Evolutionary conservation across 2,113 vertebrate species (phyloP).

Genomic region (Corythornis cristatus): DNA sequence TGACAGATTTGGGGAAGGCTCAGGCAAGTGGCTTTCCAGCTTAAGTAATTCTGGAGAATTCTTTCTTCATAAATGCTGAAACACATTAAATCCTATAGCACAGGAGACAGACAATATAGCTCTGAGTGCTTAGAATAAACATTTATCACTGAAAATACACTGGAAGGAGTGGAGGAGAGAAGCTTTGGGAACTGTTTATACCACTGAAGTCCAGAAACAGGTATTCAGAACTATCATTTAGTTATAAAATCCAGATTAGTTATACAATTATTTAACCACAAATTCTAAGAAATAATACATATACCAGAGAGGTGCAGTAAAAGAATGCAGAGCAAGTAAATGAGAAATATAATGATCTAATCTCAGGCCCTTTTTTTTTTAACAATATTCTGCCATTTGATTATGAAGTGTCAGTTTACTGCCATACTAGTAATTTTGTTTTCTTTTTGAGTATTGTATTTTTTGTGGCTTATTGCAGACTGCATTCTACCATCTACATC

Average conservation of each 20-base stretch:
- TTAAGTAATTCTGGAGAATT: not conserved
- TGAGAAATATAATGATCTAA: not conserved
- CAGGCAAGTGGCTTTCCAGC: not conserved
- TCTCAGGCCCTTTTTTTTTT: rapidly evolving
- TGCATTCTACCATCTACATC: not conserved
- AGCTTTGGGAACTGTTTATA: not conserved
- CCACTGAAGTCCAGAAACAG: not conserved
- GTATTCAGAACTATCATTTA: not conserved
- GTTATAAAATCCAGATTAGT: not conserved
- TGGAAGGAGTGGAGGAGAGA: not conserved
- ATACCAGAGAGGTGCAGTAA: not conserved
- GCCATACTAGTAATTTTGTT: constrained; percentile 20
- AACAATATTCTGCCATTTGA: not conserved
- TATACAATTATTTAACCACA: not conserved
- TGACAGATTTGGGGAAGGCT: not conserved
- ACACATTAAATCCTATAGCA: not conserved
- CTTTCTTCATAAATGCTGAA: not conserved
- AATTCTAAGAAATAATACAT: not conserved
- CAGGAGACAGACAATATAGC: not conserved
- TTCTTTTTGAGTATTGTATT: not conserved
- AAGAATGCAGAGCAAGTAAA: not conserved
- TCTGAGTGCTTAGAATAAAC: not conserved
- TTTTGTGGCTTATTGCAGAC: not conserved
- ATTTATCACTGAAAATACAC: not conserved
- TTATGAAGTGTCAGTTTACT: not conserved